A percentile compares a stretch with the other conserved stretches of the same genome.
Conservation (phyloP, 1,140 invertebrate genomes). For the Drosophila baimaii region DNA sequence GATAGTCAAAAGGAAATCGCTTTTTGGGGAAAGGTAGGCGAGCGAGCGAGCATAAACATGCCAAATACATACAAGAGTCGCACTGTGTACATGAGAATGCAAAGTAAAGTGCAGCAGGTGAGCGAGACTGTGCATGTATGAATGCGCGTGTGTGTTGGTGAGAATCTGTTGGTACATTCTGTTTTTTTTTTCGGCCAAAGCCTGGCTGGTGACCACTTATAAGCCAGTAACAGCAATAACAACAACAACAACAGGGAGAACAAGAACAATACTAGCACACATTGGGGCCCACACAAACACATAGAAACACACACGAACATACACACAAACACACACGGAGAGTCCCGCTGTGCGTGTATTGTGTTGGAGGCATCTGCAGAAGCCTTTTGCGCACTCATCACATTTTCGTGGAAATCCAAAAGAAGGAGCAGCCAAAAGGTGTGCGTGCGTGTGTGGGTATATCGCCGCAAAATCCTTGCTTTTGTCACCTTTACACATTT, state of each 20-base stretch:
- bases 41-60: conserved; percentile 41
- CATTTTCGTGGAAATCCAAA: conserved; percentile 80
- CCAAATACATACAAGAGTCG: conserved; percentile 44
- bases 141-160: conserved; percentile 40
- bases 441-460: conserved; percentile 17
- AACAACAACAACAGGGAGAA: conserved; percentile 35
- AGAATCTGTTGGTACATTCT: conserved; percentile 60
- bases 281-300: conserved; percentile 55
- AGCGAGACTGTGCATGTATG: conserved; percentile 32
- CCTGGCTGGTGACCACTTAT: conserved; percentile 40
- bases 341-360: conserved; percentile 44
- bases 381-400: conserved; percentile 82
- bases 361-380: conserved; percentile 75
- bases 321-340: conserved; percentile 38
- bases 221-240: conserved; percentile 2
- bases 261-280: conserved; percentile 48
- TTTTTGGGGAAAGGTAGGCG: conserved; percentile 52
- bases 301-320: conserved; percentile 31
- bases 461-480: background rate
- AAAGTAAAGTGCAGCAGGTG: conserved; percentile 74
- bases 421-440: conserved; percentile 53
- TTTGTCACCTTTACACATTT: conserved; percentile 1
- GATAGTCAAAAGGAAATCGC: conserved; percentile 37
- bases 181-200: conserved; percentile 57
- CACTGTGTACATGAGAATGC: conserved; percentile 33